Conservation (phyloP, 2,113 vertebrate species). For the Pungitius pungitius region DNA sequence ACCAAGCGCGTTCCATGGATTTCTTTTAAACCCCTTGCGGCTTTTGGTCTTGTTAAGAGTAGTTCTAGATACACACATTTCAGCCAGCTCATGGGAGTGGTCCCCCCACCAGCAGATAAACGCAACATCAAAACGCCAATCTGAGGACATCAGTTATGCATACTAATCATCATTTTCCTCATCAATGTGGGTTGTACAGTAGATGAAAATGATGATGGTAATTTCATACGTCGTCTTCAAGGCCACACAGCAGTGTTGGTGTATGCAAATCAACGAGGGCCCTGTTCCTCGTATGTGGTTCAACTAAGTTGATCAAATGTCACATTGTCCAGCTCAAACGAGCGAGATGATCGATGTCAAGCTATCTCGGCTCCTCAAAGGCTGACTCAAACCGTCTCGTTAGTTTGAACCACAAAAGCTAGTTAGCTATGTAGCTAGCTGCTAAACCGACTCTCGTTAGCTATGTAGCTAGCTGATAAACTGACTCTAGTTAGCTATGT, state of each 20-base stretch:
- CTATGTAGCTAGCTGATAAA: too few species aligned
- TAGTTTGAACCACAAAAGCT: too few species aligned
- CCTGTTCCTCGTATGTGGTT: too few species aligned
- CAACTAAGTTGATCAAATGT: too few species aligned
- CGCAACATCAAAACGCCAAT: conserved; percentile 63
- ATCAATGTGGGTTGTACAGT: conserved; percentile 13
- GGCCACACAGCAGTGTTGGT: neutral
- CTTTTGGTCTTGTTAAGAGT: conserved; percentile 16
- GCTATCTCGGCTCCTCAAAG: too few species aligned
- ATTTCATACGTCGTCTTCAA: neutral
- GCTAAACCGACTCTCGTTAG: too few species aligned
- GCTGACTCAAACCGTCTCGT: too few species aligned
- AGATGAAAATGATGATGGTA: conserved; percentile 24
- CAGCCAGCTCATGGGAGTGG: conserved; percentile 52
- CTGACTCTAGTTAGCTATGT: too few species aligned
- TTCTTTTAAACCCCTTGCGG: conserved; percentile 17
- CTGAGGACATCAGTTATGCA: conserved; percentile 56
- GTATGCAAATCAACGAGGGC: too few species aligned
- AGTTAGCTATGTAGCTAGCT: too few species aligned
- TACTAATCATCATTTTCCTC: conserved; percentile 54
- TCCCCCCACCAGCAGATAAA: conserved; percentile 64
- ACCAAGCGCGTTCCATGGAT: conserved; percentile 37
- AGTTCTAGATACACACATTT: conserved; percentile 29
- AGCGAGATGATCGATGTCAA: too few species aligned
- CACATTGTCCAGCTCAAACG: too few species aligned